Evolutionary conservation across 2,797 vertebrate species (phyloP).

Genomic region (Podarcis lilfordi): DNA sequence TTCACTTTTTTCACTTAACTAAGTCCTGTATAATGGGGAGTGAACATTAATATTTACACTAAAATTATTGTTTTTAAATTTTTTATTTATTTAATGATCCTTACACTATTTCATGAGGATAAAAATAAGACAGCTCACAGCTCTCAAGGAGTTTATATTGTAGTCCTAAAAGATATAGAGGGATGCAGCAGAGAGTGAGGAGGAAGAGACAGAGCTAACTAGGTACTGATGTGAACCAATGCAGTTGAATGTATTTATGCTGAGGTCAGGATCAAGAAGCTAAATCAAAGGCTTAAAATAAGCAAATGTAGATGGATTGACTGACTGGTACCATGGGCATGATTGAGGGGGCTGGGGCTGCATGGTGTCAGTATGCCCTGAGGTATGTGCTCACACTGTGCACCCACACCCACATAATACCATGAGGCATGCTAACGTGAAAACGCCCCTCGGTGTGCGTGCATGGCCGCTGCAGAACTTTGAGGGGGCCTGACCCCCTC

Average conservation of each 20-base stretch:
- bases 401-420: too few species aligned
- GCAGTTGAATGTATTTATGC: background rate
- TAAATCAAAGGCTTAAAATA: background rate
- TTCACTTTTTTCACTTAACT: too few species aligned
- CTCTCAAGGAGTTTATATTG: background rate
- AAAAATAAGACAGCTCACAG: conserved; percentile 31
- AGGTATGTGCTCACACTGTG: too few species aligned
- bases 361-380: too few species aligned
- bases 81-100: background rate
- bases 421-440: too few species aligned
- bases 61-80: background rate
- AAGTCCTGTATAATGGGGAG: too few species aligned
- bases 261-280: background rate
- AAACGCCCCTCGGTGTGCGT: too few species aligned
- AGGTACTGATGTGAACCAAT: background rate
- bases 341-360: too few species aligned
- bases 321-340: too few species aligned
- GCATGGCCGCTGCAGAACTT: too few species aligned
- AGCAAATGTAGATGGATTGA: background rate
- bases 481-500: too few species aligned
- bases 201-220: background rate
- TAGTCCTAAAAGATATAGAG: background rate
- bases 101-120: background rate
- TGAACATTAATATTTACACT: background rate
- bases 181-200: conserved; percentile 31